Conservation (phyloP, 2,888 invertebrate genomes). For the Sphecodes monilicornis region DNA sequence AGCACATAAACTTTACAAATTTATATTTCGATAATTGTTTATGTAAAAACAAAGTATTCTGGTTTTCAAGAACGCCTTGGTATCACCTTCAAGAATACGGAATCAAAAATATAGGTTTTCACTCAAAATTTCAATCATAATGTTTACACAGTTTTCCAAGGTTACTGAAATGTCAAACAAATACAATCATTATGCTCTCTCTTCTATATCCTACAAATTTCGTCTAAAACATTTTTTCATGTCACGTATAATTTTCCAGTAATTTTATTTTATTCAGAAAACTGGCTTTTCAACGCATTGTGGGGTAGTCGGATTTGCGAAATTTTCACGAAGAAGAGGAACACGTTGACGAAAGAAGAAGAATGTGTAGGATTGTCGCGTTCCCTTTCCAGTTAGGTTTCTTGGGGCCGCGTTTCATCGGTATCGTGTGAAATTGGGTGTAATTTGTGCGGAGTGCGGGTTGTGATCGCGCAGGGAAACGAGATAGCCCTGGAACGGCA, state of each 20-base stretch:
- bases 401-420: not conserved
- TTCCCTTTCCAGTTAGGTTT: slow-evolving; percentile 1
- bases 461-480: slow-evolving; percentile 1
- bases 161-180: not conserved
- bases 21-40: too few species aligned
- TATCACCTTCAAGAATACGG: not conserved
- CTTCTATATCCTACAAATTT: not conserved
- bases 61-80: not conserved
- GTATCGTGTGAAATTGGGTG: slow-evolving; percentile 12
- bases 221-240: not conserved
- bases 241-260: not conserved
- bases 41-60: not conserved
- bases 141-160: not conserved
- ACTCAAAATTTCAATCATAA: not conserved
- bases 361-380: not conserved
- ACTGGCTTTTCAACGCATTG: not conserved
- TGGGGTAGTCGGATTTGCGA: not conserved
- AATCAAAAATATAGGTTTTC: too few species aligned
- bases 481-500: slow-evolving; percentile 12
- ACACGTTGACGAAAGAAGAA: not conserved
- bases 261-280: not conserved
- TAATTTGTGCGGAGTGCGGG: slow-evolving; percentile 14
- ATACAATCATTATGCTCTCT: not conserved
- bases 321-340: not conserved
- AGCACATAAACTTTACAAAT: too few species aligned